Evolutionary conservation across 2,113 vertebrate species (phyloP).

Genomic region (Prolemur simus): DNA sequence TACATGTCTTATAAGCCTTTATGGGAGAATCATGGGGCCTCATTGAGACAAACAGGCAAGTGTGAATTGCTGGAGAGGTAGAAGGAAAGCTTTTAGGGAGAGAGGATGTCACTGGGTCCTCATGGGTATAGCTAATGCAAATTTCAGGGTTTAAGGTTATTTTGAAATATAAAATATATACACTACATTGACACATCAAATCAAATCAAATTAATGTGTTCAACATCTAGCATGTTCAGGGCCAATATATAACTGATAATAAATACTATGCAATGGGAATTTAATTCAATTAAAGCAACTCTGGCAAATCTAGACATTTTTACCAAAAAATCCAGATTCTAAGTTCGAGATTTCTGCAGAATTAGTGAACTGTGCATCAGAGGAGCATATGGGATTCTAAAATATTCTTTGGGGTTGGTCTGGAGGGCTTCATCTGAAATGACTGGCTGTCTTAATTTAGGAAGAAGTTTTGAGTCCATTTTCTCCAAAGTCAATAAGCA

Average conservation of each 20-base stretch:
- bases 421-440: background rate
- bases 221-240: background rate
- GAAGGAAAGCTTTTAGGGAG: background rate
- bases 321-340: background rate
- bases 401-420: background rate
- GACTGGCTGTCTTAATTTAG: background rate
- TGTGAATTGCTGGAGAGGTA: background rate
- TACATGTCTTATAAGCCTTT: background rate
- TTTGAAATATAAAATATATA: constrained; percentile 11
- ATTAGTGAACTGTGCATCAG: background rate
- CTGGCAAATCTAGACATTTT: background rate
- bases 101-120: background rate
- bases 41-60: background rate
- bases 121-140: background rate
- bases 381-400: background rate
- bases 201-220: background rate
- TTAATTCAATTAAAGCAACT: constrained; percentile 4
- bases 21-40: background rate
- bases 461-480: background rate
- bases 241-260: background rate
- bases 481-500: background rate
- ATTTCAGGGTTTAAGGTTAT: background rate
- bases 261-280: background rate
- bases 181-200: background rate
- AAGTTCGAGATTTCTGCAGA: background rate